Percentiles rank a stretch among this genome's conserved stretches.
These are phyloP conservation scores for Lasioglossum oenotherae DNA, from an alignment of 2,888 invertebrate genomes.

Conservation along the genomic window DNA sequence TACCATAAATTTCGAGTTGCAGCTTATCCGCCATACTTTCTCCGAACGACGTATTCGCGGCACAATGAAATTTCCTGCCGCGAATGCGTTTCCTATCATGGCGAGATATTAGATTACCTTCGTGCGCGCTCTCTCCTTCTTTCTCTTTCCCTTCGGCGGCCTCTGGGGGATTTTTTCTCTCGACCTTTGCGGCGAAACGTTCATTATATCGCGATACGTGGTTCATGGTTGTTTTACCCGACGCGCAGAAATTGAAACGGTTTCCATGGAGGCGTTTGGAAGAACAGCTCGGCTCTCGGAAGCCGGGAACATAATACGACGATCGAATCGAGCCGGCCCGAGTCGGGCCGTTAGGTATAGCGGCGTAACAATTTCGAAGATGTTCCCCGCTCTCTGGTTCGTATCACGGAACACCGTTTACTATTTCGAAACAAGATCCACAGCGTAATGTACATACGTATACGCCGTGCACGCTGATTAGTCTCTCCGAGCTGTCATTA, in stretches of 20 bases:
- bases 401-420: constrained; percentile 5
- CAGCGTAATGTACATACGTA: not conserved
- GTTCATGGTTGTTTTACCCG: not conserved
- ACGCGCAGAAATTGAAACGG: not conserved
- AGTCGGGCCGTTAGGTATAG: not conserved
- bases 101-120: constrained; percentile 19
- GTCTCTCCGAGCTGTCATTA: constrained; percentile 8
- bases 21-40: constrained; percentile 44
- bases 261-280: not conserved
- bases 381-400: not conserved
- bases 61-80: constrained; percentile 52
- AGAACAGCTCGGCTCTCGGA: not conserved
- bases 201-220: not conserved
- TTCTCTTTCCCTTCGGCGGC: not conserved
- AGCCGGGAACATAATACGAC: not conserved
- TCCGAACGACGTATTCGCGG: constrained; percentile 33
- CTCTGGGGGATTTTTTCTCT: not conserved
- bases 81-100: constrained; percentile 11
- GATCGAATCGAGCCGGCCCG: not conserved
- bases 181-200: not conserved
- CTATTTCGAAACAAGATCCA: constrained; percentile 18
- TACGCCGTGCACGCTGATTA: not conserved
- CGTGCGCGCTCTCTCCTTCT: not conserved
- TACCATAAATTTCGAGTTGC: constrained; percentile 63
- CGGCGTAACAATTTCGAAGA: not conserved